phyloP scores from a whole-genome alignment of 2,888 invertebrate genomes.

The Agrotis exclamationis region DNA sequence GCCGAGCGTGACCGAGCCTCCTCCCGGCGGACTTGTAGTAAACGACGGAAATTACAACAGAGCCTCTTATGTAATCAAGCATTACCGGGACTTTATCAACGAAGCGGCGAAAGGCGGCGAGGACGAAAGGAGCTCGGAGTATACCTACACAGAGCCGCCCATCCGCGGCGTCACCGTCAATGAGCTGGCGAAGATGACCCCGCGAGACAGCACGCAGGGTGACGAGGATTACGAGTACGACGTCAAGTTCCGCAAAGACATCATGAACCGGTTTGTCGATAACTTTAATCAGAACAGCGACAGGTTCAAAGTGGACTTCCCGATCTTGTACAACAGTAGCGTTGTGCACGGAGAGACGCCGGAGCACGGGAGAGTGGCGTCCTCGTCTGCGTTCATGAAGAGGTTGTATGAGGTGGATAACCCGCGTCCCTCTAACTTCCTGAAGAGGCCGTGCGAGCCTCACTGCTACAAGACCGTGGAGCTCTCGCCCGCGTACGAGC shows the following conservation, averaged over 20 bases:
- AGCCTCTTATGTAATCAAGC: slow-evolving; percentile 81
- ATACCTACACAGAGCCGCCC: slow-evolving; percentile 69
- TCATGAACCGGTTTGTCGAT: slow-evolving; percentile 81
- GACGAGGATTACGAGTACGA: slow-evolving; percentile 81
- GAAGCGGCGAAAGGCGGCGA: slow-evolving; percentile 74
- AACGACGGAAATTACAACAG: slow-evolving; percentile 75
- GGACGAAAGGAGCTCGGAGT: slow-evolving; percentile 73
- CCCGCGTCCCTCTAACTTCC: slow-evolving; percentile 40
- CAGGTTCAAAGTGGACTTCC: slow-evolving; percentile 81
- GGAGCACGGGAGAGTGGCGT: slow-evolving; percentile 73
- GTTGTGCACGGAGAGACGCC: slow-evolving; percentile 75
- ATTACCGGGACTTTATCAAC: slow-evolving; percentile 81
- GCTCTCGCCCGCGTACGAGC: slow-evolving; percentile 84
- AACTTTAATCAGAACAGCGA: slow-evolving; percentile 85
- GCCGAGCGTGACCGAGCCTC: slow-evolving; percentile 59
- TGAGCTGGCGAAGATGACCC: slow-evolving; percentile 56
- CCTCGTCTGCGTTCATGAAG: slow-evolving; percentile 81
- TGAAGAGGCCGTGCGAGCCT: slow-evolving; percentile 69
- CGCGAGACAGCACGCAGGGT: slow-evolving; percentile 29
- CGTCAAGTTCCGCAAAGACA: slow-evolving; percentile 77
- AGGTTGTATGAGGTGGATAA: slow-evolving; percentile 69
- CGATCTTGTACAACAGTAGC: slow-evolving; percentile 83
- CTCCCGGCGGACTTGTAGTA: slow-evolving; percentile 52
- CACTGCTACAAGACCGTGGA: slow-evolving; percentile 82
- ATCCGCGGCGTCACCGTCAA: slow-evolving; percentile 67